Conservation (phyloP, 2,113 vertebrate species). For the Heloderma charlesbogerti region DNA sequence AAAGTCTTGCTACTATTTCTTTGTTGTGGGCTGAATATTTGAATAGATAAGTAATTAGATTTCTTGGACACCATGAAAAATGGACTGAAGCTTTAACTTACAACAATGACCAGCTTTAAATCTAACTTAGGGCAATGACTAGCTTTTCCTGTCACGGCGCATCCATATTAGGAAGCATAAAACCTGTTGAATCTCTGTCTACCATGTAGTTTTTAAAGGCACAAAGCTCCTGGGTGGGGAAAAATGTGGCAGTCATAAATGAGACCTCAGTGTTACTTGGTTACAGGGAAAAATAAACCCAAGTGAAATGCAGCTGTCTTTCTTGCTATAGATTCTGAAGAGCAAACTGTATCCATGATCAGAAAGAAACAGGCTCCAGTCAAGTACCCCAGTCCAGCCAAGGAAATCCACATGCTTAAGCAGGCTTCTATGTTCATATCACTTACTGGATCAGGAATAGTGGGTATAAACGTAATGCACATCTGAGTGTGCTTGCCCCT, state of each 20-base stretch:
- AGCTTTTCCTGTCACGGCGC: not conserved
- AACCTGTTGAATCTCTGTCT: not conserved
- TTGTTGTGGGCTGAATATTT: not conserved
- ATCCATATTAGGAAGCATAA: not conserved
- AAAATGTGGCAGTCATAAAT: not conserved
- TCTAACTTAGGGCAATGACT: not conserved
- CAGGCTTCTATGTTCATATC: not conserved
- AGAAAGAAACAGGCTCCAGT: slow-evolving; percentile 21
- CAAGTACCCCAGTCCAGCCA: not conserved
- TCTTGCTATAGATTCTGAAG: not conserved
- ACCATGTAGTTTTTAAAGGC: not conserved
- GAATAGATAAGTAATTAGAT: not conserved
- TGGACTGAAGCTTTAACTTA: not conserved
- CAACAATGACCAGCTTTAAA: not conserved
- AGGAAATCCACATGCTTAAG: not conserved
- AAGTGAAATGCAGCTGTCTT: not conserved
- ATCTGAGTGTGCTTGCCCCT: not conserved
- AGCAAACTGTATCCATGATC: not conserved
- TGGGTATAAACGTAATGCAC: not conserved
- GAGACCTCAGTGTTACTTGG: slow-evolving; percentile 2
- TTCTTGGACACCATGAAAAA: not conserved
- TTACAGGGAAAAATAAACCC: slow-evolving; percentile 7
- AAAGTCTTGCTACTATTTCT: not conserved
- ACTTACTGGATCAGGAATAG: not conserved
- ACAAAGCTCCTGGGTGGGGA: not conserved